These are phyloP conservation scores for Phasianus colchicus DNA, from an alignment of 2,113 vertebrate genomes.

Conservation along the genomic window DNA sequence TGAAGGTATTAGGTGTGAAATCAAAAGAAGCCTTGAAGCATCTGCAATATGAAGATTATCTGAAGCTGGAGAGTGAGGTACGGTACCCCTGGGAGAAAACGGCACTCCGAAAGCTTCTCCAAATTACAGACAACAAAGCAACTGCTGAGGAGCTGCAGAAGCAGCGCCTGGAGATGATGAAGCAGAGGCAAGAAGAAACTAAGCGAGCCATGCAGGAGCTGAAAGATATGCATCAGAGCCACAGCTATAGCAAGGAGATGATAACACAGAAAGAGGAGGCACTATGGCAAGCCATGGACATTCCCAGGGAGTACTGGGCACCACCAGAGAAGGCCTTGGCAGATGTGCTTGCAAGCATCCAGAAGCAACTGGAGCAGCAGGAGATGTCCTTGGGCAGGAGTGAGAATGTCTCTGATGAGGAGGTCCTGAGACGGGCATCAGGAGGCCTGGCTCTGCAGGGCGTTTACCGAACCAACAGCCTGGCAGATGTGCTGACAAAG, in stretches of 20 bases:
- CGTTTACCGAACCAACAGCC: neutral
- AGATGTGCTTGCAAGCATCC: neutral
- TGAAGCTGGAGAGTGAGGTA: too few relatives aligned
- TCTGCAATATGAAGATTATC: too few relatives aligned
- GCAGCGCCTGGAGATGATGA: neutral
- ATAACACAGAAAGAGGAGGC: constrained; percentile 19
- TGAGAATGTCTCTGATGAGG: too few relatives aligned
- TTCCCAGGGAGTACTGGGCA: neutral
- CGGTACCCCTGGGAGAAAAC: too few relatives aligned
- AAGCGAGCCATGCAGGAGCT: neutral
- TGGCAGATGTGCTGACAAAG: too few relatives aligned
- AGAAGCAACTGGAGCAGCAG: constrained; percentile 18
- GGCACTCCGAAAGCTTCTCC: too few relatives aligned
- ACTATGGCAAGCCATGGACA: constrained; percentile 29
- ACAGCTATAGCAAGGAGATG: neutral
- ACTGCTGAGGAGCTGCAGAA: neutral
- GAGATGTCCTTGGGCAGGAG: neutral
- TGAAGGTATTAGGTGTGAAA: too few relatives aligned
- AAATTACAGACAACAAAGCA: neutral
- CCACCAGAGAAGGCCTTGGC: neutral
- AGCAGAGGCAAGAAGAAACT: neutral
- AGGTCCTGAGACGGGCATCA: too few relatives aligned
- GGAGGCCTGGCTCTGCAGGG: too few relatives aligned
- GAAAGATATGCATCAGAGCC: neutral
- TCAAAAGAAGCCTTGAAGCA: too few relatives aligned